phyloP scores from a whole-genome alignment of 35 echinoderm and acorn worm species.

The Hemicentrotus pulcherrimus region DNA sequence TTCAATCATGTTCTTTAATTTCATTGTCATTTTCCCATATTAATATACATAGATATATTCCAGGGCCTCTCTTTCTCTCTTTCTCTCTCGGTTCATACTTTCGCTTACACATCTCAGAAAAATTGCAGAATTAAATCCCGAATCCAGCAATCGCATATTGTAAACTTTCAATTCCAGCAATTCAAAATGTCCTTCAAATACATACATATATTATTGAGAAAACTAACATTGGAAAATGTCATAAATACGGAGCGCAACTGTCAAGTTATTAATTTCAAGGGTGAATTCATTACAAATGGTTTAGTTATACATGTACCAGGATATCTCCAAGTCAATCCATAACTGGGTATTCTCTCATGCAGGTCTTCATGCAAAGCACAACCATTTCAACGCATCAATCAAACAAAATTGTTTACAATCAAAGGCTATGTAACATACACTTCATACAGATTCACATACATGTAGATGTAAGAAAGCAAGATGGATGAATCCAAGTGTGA shows the following conservation, averaged over 20 bases:
- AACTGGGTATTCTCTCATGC: background rate
- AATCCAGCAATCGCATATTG: background rate
- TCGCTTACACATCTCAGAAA: background rate
- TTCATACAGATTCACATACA: no score
- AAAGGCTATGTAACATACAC: no score
- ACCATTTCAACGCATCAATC: background rate
- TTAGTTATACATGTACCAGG: background rate
- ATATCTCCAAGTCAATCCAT: background rate
- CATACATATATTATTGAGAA: background rate
- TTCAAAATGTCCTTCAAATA: background rate
- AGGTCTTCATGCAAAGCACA: background rate
- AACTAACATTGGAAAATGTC: background rate
- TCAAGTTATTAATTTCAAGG: background rate
- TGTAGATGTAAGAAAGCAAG: no score
- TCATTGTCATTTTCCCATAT: background rate
- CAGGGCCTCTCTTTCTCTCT: background rate
- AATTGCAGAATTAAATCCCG: background rate
- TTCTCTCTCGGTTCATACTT: background rate
- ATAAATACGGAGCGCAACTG: background rate
- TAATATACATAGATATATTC: conserved; percentile 27
- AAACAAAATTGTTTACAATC: no score
- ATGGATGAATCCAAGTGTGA: background rate
- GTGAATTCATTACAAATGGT: background rate
- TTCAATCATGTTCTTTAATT: background rate
- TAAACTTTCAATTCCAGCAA: background rate